Evolutionary conservation across 35 echinoderm and acorn worm genomes (phyloP).

Genomic region (Strongylocentrotus purpuratus): DNA sequence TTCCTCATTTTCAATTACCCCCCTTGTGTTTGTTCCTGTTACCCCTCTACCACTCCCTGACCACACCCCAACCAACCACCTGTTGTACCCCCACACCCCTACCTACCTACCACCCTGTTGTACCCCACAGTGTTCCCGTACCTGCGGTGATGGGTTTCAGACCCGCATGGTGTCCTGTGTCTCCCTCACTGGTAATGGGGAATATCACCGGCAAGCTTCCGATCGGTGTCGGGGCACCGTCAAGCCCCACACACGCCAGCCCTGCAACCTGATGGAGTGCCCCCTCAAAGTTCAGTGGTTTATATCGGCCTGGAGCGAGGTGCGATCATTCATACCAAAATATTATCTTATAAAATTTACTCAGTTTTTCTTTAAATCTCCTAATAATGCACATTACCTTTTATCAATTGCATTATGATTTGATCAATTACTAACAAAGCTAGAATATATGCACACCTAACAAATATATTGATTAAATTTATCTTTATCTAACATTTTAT

Average conservation of each 20-base stretch:
- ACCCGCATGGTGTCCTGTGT: slow-evolving; percentile 74
- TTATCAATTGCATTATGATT: background rate
- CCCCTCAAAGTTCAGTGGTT: slow-evolving; percentile 97
- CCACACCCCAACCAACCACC: background rate
- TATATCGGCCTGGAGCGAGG: slow-evolving; percentile 98
- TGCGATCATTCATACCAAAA: slow-evolving; percentile 45
- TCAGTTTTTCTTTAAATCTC: background rate
- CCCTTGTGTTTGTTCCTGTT: background rate
- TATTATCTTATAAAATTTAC: background rate
- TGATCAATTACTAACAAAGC: background rate
- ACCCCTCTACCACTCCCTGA: background rate
- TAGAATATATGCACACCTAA: background rate
- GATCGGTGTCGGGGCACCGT: slow-evolving; percentile 49
- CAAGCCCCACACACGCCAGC: slow-evolving; percentile 52
- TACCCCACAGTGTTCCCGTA: slow-evolving; percentile 81
- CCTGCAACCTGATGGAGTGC: slow-evolving; percentile 73
- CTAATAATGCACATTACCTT: background rate
- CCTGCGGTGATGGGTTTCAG: slow-evolving; percentile 80
- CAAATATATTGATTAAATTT: background rate
- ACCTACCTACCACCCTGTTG: background rate
- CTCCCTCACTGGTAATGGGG: slow-evolving; percentile 55
- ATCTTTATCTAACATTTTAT: background rate
- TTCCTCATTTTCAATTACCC: background rate
- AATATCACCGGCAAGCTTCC: slow-evolving; percentile 40
- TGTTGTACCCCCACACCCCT: background rate